Percentiles rank a stretch among this genome's conserved stretches.
These are phyloP conservation scores for Drosophila pseudotalamancana DNA, from an alignment of 2,888 invertebrate species.

Conservation along the genomic window DNA sequence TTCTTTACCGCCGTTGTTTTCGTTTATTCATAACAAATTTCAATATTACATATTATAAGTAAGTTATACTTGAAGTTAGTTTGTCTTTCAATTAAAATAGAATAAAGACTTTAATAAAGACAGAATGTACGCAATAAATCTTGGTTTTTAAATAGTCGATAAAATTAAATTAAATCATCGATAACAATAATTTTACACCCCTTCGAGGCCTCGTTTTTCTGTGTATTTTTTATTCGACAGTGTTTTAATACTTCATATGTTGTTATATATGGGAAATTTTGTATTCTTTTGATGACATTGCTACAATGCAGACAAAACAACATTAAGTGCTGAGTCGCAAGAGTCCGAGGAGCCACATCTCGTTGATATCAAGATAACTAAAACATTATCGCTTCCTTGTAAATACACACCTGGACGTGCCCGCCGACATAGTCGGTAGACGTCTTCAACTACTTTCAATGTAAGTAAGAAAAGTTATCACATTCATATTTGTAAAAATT, in stretches of 20 bases:
- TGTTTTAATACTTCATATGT: conserved; percentile 41
- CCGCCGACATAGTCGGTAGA: conserved; percentile 36
- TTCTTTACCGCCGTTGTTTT: conserved; percentile 22
- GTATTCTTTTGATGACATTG: conserved; percentile 9
- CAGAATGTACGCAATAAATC: neutral
- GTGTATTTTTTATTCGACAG: conserved; percentile 57
- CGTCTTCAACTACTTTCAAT: conserved; percentile 22
- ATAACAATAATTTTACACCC: conserved; percentile 40
- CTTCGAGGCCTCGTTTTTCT: conserved; percentile 66
- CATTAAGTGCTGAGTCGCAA: conserved; percentile 1
- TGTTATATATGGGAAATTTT: conserved; percentile 30
- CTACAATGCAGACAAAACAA: conserved; percentile 25
- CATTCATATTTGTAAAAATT: neutral
- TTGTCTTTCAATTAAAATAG: too few relatives aligned
- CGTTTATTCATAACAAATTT: neutral
- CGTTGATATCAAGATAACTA: conserved; percentile 7
- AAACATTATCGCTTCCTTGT: conserved; percentile 9
- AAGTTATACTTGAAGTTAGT: neutral
- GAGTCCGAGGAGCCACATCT: neutral
- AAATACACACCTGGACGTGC: conserved; percentile 32
- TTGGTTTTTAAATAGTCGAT: conserved; percentile 17
- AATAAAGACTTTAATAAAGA: neutral
- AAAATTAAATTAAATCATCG: conserved; percentile 21
- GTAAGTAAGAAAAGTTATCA: conserved; percentile 23
- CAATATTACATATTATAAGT: too few relatives aligned